Evolutionary conservation across 2,113 vertebrate species (phyloP), one percentile per base, ranked within the genome.

Genomic region (Bambusicola thoracicus): DNA sequence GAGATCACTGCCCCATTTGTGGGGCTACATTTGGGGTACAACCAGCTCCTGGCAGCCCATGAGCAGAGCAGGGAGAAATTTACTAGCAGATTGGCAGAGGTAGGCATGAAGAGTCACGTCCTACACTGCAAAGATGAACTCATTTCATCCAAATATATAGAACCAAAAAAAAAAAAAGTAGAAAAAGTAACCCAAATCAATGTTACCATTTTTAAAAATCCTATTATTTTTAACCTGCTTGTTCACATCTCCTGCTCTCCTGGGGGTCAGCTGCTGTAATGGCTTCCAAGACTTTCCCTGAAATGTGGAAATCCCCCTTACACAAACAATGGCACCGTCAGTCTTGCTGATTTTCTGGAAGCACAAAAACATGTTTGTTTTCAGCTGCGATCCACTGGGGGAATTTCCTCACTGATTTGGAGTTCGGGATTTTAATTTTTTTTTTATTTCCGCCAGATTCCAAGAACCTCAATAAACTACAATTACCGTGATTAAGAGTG

Each of bases 351-450:
- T 91, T 92, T 94, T 94, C 93, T 88, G 93, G 92, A 95, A 96
- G 95, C 90, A 97, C 95, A 97, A 97, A 98, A 97, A 93, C 96
- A 95, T 97, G 96, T 97, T 97, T 98, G 97, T 97, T 97, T 97
- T 97, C 95, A 92, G 91, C 74, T 83, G 3, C 48, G 96, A 95
- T 96, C 97, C 95, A 96, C 95, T 92, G 91, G 94, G 96, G 97
- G 97, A 97, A 96, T 98, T 97, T 97, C 96, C 96, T 97, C 96
- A 89, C 90, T 93, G 89, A 91, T 96, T 89, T 29, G 53, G 82
- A 93, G 65, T 86, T 74, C 78, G 65, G 77, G 87, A 83, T 18
- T 81, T 32, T 20, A 22, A 34, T 48, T 73, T 90, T 41, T 56
- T 69, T 53, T 82, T 10, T 82, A 87, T 76, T 94, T 93, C 27